Evolutionary conservation across 2,113 vertebrate genomes (phyloP), one percentile per base, ranked within the genome.

Genomic region (Zingel zingel): DNA sequence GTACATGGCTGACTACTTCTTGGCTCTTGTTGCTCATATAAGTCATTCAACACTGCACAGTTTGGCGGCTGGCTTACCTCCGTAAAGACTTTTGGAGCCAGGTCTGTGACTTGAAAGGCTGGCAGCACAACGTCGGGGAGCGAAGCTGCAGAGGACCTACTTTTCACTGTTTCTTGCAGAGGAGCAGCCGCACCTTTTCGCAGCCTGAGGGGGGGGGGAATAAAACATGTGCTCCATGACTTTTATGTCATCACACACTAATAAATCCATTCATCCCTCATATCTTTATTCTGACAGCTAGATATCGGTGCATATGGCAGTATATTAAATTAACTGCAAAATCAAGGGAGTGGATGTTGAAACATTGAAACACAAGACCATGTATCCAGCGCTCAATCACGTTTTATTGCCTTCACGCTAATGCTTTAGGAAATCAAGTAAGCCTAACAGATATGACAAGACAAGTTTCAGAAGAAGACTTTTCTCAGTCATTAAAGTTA

Each of bases 11-110:
- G 71, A 73, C 67, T 54, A 15, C 19, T 48, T 51, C 73, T 84
- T 82, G 25, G 43, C 70, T 84, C 72, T 50, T 1, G 14, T 23
- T 77, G 59, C 43, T 45, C 48, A 47, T 68, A n/a, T 6, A 73
- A 51, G 64, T 85, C 79, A 62, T 82, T 86, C 58, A 74, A 53
- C 59, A 21, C 27, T n/a, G 43, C 25, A 39, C 33, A 30, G 65
- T 64, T 27, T 79, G 50, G 62, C 79, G 86, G 66, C 71, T 1
- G 58, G 8, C 16, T 70, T 74, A 59, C 78, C 72, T 80, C 45
- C 14, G 12, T 71, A 50, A 71, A 77, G 72, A 70, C 54, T 75
- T 70, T 57, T 48, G 23, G 69, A 83, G 67, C 39, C 63, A 14
- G 56, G 23, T 47, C 56, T 10, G 61, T 7, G 53, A 62, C 53